Base-by-base conservation (phyloP, 2,797 vertebrate species). In the Silurus aristotelis region DNA sequence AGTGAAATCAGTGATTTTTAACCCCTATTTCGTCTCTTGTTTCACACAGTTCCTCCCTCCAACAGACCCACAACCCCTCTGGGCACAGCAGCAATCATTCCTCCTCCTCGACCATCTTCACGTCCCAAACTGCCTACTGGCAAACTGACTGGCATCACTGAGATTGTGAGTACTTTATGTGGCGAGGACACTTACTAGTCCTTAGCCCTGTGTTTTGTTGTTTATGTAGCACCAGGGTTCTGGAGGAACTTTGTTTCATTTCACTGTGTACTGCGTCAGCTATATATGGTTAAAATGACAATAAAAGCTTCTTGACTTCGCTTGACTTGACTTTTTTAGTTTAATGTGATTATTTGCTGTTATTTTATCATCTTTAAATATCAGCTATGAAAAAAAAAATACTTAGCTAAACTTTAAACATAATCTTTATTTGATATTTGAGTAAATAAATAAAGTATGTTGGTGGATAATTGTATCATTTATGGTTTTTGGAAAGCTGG, bases 71-170 rank as follows among this genome's bases (percentile, higher is more conserved):
- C 96, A 5, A 98, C 97, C 80, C 98, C 98, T 56, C 95, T 97
- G 92, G 95, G 96, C 83, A 89, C 97, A 43, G 96, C 96, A 88
- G 94, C 95, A 86, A 95, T 99, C 89, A 96, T 97, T 83, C 98
- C 98, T 6, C 98, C 98, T 2, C 97, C 98, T 52, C 95, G 98
- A 77, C 98, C 98, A 87, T 95, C 96, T 89, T 99, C 98, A 87
- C 96, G 97, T 93, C 97, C 98, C 93, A 99, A 99, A 92, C 93
- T 99, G 87, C 90, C 97, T 61, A 86, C 96, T 0, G 95, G 94
- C 84, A 99, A 99, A 93, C 97, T 99, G 84, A 95, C 95, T 86
- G 98, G 98, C 77, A 99, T 99, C 93, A 98, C 96, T 90, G 98
- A 99, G 95, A 96, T 98, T 92, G 98, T 99, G 94, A 89, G 97